Evolutionary conservation across 1,140 invertebrate species (phyloP).

Genomic region (Colletes gigas): DNA sequence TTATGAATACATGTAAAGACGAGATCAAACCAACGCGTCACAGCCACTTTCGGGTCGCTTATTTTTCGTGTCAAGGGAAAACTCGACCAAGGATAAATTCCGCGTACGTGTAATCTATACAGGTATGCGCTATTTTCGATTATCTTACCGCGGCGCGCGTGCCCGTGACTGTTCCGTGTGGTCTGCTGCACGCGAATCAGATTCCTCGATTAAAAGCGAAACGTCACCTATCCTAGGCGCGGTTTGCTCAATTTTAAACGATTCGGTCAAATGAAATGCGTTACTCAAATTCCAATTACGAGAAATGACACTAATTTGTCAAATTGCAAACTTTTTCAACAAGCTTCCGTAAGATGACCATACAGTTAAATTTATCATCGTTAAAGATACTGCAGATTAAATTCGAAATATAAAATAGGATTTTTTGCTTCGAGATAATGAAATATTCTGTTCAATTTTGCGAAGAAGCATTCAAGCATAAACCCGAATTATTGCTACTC

Average conservation of each 20-base stretch:
- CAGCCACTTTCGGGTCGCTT: conserved; percentile 20
- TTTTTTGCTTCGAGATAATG: too few relatives aligned
- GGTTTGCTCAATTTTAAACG: background rate
- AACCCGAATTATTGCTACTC: too few relatives aligned
- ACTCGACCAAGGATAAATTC: conserved; percentile 26
- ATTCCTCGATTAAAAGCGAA: background rate
- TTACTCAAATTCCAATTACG: too few relatives aligned
- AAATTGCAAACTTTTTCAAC: too few relatives aligned
- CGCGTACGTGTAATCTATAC: background rate
- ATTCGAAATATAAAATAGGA: too few relatives aligned
- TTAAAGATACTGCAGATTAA: too few relatives aligned
- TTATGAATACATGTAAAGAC: conserved; percentile 42
- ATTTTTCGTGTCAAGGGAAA: conserved; percentile 7
- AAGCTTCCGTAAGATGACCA: too few relatives aligned
- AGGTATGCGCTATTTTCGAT: background rate
- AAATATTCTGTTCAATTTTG: too few relatives aligned
- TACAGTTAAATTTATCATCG: too few relatives aligned
- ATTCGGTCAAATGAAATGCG: background rate
- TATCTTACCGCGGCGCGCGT: background rate
- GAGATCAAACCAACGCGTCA: conserved; percentile 28
- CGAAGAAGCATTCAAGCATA: too few relatives aligned
- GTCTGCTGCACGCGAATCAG: background rate
- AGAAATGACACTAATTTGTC: too few relatives aligned
- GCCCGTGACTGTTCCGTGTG: background rate
- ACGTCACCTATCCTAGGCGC: background rate